A percentile compares a stretch with the other conserved stretches of the same genome.
phyloP scores from a whole-genome alignment of 2,888 invertebrate species.

The Tanytarsus gracilentus region DNA sequence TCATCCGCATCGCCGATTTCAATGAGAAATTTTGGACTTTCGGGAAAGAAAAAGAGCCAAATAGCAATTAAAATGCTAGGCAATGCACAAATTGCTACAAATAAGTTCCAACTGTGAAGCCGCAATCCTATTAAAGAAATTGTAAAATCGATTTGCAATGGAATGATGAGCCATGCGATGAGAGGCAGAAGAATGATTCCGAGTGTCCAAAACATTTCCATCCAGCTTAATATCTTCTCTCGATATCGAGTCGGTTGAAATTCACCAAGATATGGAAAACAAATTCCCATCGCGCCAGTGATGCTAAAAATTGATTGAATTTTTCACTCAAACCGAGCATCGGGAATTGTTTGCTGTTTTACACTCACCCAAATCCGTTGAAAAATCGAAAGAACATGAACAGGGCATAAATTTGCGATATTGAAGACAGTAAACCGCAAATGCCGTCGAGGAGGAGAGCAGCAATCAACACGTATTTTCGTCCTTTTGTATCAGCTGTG shows the following conservation, averaged over 20 bases:
- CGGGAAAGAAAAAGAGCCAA: conserved; percentile 67
- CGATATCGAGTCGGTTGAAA: conserved; percentile 71
- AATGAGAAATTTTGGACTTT: conserved; percentile 73
- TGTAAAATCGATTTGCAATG: conserved; percentile 54
- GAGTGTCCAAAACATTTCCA: conserved; percentile 77
- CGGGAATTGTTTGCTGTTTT: not conserved
- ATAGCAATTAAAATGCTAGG: conserved; percentile 58
- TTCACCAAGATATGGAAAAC: conserved; percentile 73
- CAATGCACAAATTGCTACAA: conserved; percentile 63
- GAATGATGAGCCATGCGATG: conserved; percentile 71
- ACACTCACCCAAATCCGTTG: conserved; percentile 70
- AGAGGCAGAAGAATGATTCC: conserved; percentile 66
- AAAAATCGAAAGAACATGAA: conserved; percentile 66
- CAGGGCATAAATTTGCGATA: conserved; percentile 61
- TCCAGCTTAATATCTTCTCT: conserved; percentile 73
- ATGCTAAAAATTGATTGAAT: conserved; percentile 48
- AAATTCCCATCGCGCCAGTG: conserved; percentile 74
- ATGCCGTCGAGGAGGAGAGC: conserved; percentile 65
- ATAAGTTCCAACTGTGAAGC: conserved; percentile 73
- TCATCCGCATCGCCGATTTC: conserved; percentile 71
- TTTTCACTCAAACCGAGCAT: too few species aligned
- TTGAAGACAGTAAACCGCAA: conserved; percentile 61
- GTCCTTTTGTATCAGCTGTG: conserved; percentile 74
- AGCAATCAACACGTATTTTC: conserved; percentile 62
- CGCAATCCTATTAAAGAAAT: conserved; percentile 47